Evolutionary conservation across 2,797 vertebrate genomes (phyloP).

Genomic region (Parauchenoglanis punctatus): DNA sequence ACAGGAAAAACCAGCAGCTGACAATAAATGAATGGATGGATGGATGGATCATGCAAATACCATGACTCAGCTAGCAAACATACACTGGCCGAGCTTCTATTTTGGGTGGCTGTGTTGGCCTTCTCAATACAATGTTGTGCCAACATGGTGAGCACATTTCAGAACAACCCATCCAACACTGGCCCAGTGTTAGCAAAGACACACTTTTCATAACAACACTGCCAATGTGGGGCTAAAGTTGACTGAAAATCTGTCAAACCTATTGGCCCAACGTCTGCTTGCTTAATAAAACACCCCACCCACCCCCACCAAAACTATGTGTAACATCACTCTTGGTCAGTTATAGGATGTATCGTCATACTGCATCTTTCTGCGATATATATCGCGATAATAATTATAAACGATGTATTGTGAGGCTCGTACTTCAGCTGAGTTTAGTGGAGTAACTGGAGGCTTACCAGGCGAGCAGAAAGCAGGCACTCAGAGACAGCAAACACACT

Average conservation of each 20-base stretch:
- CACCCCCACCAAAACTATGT: not conserved
- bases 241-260: not conserved
- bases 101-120: not conserved
- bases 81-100: not conserved
- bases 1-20: not conserved
- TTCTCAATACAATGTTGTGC: not conserved
- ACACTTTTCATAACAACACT: not conserved
- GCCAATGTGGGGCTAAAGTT: not conserved
- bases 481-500: slow-evolving; percentile 66
- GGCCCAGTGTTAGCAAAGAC: not conserved
- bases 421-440: not conserved
- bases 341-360: not conserved
- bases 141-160: not conserved
- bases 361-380: not conserved
- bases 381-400: not conserved
- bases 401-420: not conserved
- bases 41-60: not conserved
- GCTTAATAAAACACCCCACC: not conserved
- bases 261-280: not conserved
- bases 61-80: not conserved
- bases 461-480: slow-evolving; percentile 63
- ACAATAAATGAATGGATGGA: not conserved
- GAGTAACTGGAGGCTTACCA: slow-evolving; percentile 65
- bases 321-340: not conserved
- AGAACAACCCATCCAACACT: not conserved